Evolutionary conservation across 2,888 invertebrate species (phyloP).

Genomic region (Thera obeliscata): DNA sequence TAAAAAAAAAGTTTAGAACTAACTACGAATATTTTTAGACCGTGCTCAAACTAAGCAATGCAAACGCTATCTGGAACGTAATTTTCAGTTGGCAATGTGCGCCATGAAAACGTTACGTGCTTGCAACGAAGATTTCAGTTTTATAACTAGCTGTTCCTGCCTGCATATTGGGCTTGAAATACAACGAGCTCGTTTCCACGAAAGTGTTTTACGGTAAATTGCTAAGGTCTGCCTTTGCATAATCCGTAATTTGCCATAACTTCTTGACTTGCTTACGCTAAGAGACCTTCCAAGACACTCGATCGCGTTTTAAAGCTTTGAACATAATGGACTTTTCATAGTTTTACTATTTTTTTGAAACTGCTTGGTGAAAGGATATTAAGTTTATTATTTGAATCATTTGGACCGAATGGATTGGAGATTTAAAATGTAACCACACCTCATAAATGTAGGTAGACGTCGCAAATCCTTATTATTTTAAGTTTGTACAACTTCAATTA

Average conservation of each 20-base stretch:
- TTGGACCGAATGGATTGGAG: no score
- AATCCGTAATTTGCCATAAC: constrained; percentile 35
- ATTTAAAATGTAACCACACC: no score
- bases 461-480: no score
- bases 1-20: constrained; percentile 18
- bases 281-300: neutral
- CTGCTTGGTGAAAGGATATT: no score
- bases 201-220: constrained; percentile 26
- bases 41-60: constrained; percentile 49
- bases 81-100: constrained; percentile 55
- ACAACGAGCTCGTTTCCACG: constrained; percentile 29
- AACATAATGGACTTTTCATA: no score
- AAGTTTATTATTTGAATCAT: no score
- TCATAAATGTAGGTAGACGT: no score
- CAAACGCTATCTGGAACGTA: constrained; percentile 55
- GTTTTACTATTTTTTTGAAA: no score
- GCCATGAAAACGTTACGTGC: constrained; percentile 63
- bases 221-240: constrained; percentile 28
- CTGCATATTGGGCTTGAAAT: constrained; percentile 47
- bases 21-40: constrained; percentile 27
- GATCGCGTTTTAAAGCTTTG: no score
- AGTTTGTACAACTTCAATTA: no score
- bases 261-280: constrained; percentile 31
- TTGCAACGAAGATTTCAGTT: constrained; percentile 51
- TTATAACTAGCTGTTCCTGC: constrained; percentile 56